Base-by-base conservation (phyloP, 1,140 invertebrate genomes). In the Drosophila pruinosa region DNA sequence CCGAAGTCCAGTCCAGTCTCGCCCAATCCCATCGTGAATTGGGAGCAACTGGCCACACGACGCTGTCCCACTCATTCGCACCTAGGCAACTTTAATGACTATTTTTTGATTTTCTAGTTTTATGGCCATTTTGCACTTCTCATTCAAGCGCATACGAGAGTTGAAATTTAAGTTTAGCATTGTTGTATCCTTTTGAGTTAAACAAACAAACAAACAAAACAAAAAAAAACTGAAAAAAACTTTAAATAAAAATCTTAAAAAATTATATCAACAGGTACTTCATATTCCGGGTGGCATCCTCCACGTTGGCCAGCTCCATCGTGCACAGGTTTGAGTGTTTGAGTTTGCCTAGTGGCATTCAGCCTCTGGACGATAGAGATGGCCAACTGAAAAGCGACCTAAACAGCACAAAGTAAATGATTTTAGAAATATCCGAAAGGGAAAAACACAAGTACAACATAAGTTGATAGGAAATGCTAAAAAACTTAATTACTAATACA, bases 291-390 rank as follows among this genome's bases (percentile, higher is more conserved):
- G 15, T 12, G 12, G 5, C 0, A 21, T 19, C n/a, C 24, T n/a
- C n/a, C 17, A 17, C 17, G 63, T 38, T 62, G 47, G 68, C 73
- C 36, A 45, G 26, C 76, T 86, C 71, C 65, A 80, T 88, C 82
- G 88, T 90, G 88, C 82, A 70, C 36, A 64, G 70, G 75, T 85
- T 89, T 75, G 89, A 85, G 74, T 90, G 82, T 75, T 67, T 59
- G 36, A 52, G 38, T 64, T 70, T 68, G 19, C 6, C 41, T 34
- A 72, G 26, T 70, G 36, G 50, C 88, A 90, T 85, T 90, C 88
- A 88, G 58, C 69, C 72, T 72, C 39, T 75, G 79, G 50, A 76
- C 79, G 88, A 47, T 88, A 69, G 79, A 75, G 77, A 72, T 78
- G 64, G 74, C 70, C 41, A 70, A 79, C 63, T 70, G 28, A 31